Evolutionary conservation across 2,113 vertebrate species (phyloP), one percentile per base, ranked within the genome.

Genomic region (Sylvietta virens): DNA sequence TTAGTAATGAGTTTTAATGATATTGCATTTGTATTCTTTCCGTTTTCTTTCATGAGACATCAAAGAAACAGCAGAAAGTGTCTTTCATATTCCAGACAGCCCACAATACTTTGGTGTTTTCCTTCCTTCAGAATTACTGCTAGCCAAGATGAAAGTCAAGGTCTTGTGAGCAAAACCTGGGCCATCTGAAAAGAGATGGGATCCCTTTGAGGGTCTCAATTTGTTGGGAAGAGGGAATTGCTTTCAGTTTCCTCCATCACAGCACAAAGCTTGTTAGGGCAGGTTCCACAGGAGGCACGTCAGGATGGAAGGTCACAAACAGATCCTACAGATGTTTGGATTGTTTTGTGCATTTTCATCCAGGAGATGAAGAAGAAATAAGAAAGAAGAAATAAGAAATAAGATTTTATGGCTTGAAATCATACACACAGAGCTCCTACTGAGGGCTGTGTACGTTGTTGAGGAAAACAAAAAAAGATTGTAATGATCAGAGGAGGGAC

Each of bases 81-180:
- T 76, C 86, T 94, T 92, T 97, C 87, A 51, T 77, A 85, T 91
- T 94, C 64, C 31, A 92, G 83, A 84, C 18, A 54, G 19, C 39
- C 39, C 53, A 64, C 83, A 92, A 81, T 91, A 84, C 26, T 81
- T 81, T 5, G 40, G 86, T 90, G 74, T 56, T 84, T 97, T 95
- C 89, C 35, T 84, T 91, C 65, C 86, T 88, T 80, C 42, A 35
- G 94, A 93, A 92, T 96, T 71, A 26, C 33, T 48, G 22, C 80
- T 85, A 56, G 62, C 78, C 65, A 72, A 94, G 92, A 97, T 97
- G 87, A 98, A 98, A 98, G 96, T 73, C 67, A 33, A 81, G 70
- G 82, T 81, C 71, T 92, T 67, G 15, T 83, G 97, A 93, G 70
- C 51, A 80, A 82, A 96, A 90, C 84, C 83, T 71, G 57, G 91